Percentiles rank a stretch among this genome's conserved stretches.
These are phyloP conservation scores for Coptodon rendalli DNA, from an alignment of 2,113 vertebrate genomes.

Conservation along the genomic window DNA sequence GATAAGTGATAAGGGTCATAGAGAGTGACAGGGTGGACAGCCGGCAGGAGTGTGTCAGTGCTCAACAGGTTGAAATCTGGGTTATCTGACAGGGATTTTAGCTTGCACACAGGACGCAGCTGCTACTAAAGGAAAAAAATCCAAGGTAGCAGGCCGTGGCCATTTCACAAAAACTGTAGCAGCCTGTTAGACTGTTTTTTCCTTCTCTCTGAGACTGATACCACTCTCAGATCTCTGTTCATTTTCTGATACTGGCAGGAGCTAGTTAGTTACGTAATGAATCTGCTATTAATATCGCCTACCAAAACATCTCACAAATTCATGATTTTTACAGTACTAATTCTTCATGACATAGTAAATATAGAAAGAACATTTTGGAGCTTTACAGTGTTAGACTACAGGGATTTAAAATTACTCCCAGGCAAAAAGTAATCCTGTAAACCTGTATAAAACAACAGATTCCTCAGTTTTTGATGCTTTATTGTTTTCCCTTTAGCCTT, in stretches of 20 bases:
- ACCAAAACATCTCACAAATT: background rate
- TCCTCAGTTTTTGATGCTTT: background rate
- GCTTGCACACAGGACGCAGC: constrained; percentile 15
- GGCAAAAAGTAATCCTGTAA: background rate
- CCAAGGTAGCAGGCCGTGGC: background rate
- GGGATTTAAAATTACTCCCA: background rate
- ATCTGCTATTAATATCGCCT: background rate
- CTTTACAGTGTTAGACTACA: background rate
- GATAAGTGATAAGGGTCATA: constrained; percentile 34
- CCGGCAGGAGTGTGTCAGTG: constrained; percentile 35
- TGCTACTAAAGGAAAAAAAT: background rate
- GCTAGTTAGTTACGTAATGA: background rate
- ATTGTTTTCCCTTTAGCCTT: background rate
- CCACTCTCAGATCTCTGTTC: background rate
- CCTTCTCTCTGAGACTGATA: background rate
- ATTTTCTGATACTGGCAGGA: background rate
- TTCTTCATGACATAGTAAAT: background rate
- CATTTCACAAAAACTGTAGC: background rate
- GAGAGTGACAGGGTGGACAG: constrained; percentile 25
- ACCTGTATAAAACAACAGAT: background rate
- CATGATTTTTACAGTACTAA: background rate
- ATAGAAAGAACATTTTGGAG: background rate
- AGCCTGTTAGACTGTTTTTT: background rate
- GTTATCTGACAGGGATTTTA: constrained; percentile 33
- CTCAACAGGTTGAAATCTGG: constrained; percentile 9